Conservation (phyloP, 2,888 invertebrate genomes). For the Catocala fraxini region DNA sequence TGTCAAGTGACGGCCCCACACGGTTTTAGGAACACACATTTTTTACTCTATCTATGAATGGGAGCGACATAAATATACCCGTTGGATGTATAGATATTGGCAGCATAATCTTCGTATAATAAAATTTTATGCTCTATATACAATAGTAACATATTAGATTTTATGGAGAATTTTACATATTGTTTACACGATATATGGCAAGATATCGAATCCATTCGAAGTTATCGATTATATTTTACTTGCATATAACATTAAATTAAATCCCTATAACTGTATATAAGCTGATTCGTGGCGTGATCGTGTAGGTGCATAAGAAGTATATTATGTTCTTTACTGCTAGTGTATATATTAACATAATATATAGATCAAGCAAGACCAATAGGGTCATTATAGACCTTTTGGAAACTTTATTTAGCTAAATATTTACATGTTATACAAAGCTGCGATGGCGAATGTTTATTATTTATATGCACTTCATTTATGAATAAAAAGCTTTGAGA, state of each 20-base stretch:
- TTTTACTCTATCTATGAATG: slow-evolving; percentile 4
- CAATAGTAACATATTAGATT: slow-evolving; percentile 8
- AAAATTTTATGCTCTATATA: slow-evolving; percentile 9
- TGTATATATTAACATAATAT: too few species aligned
- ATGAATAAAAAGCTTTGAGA: too few species aligned
- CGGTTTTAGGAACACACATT: not conserved
- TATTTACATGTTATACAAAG: too few species aligned
- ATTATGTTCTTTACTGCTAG: too few species aligned
- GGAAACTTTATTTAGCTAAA: too few species aligned
- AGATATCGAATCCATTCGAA: not conserved
- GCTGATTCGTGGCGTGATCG: too few species aligned
- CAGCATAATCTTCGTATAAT: slow-evolving; percentile 8
- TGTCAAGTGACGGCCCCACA: slow-evolving; percentile 10
- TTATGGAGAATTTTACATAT: slow-evolving; percentile 2
- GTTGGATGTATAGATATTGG: slow-evolving; percentile 2
- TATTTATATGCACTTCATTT: too few species aligned
- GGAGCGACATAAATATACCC: not conserved
- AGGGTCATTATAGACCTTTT: too few species aligned
- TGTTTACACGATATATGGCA: slow-evolving; percentile 3
- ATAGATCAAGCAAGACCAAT: too few species aligned
- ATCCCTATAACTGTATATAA: too few species aligned
- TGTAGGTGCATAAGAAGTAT: too few species aligned
- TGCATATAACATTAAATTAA: not conserved
- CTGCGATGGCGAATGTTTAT: too few species aligned
- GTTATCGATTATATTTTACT: not conserved